Conservation (phyloP, 2,888 invertebrate genomes). For the Hydraecia micacea region DNA sequence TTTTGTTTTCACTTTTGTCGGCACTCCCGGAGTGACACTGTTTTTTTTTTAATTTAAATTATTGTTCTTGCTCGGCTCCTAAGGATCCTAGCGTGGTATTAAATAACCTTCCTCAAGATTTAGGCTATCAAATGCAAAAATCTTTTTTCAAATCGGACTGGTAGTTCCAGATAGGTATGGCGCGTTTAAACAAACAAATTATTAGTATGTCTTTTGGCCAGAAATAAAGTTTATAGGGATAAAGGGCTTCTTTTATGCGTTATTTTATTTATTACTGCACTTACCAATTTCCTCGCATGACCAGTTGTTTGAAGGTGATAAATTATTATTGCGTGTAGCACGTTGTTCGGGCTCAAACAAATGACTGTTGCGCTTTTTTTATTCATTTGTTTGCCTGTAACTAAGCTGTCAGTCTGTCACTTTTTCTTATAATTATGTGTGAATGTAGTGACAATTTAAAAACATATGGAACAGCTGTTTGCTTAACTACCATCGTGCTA, state of each 20-base stretch:
- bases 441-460: conserved; percentile 8
- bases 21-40: too few relatives aligned
- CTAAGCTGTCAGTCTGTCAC: conserved; percentile 39
- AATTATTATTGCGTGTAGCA: conserved; percentile 29
- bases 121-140: too few relatives aligned
- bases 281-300: conserved; percentile 26
- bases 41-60: too few relatives aligned
- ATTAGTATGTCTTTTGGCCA: not conserved
- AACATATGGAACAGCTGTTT: conserved; percentile 23
- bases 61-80: too few relatives aligned
- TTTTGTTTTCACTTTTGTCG: too few relatives aligned
- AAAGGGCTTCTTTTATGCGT: conserved; percentile 1
- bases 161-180: not conserved
- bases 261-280: conserved; percentile 42
- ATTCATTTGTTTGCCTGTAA: conserved; percentile 20
- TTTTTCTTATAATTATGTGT: conserved; percentile 43
- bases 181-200: not conserved
- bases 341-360: conserved; percentile 35
- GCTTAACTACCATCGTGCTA: not conserved
- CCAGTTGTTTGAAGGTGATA: conserved; percentile 33
- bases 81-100: too few relatives aligned
- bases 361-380: conserved; percentile 29
- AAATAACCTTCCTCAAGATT: too few relatives aligned
- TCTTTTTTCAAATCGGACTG: not conserved
- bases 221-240: not conserved